Base-by-base conservation (phyloP, 1,140 invertebrate species). In the Eupeodes corollae region DNA sequence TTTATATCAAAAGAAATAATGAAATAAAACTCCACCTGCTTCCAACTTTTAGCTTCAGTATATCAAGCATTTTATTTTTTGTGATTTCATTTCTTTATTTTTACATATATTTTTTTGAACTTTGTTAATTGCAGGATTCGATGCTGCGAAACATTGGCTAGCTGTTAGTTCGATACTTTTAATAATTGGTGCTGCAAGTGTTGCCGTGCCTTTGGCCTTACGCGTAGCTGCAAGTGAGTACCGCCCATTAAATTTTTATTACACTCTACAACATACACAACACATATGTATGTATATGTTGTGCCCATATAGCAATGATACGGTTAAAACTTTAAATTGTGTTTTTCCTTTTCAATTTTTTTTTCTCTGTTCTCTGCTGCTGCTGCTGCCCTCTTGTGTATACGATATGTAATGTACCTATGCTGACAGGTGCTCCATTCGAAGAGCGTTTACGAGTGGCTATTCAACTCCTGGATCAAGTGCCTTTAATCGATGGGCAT, bases 401-500 rank as follows among this genome's bases (percentile, higher is more conserved):
- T 47, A 13, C 41, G 32, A 18, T 42, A 19, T 13, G 15, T 33
- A 21, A 6, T 39, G 15, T 44, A n/a, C 34, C 5, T 31, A 15
- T 43, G 6, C 18, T 21, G 34, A 21, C 32, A 68, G 65, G 77
- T 43, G 78, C 79, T 3, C 78, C 79, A 1, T 73, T 80, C 48
- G 78, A 79, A 55, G 79, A 82, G 57, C 66, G 79, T 16, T 65
- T 80, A 16, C 75, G 78, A 45, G 74, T 80, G 31, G 78, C 79
- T 2, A 73, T 75, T 15, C 69, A 76, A 41, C 69, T 79, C 11
- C 63, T 80, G 37, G 77, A 80, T 57, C 76, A 79, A 69, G 75
- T 78, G 46, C 79, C 79, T 49, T 75, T 80, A 48, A 74, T 82
- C 58, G 73, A 80, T 71, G 89, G 88, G 50, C 90, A 93, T 75